Evolutionary conservation across 1,140 invertebrate species (phyloP), one percentile per base, ranked within the genome.

Genomic region (Gerris buenoi): DNA sequence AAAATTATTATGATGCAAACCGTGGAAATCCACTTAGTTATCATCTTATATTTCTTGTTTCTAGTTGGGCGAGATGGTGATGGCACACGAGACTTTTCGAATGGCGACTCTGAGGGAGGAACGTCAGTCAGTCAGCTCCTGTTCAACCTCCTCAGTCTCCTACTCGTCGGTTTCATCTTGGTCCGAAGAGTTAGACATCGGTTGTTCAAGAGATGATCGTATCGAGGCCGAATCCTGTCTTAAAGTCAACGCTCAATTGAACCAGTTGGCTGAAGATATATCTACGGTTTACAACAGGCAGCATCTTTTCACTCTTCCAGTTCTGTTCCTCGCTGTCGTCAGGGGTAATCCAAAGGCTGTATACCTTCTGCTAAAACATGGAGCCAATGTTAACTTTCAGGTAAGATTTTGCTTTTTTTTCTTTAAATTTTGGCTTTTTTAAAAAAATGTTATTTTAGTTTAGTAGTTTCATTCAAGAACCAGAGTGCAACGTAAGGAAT

Each of bases 241-340:
- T 27, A 71, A 72, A 27, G 65, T 77, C 13, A 76, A 77, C 64
- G 73, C 75, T 25, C 71, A 68, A 18, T 64, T 73, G 25, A 70
- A 68, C 69, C 66, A 59, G 75, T 68, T 66, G n/a, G 68, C 76
- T 18, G 69, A 73, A 18, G 79, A 75, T 62, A 73, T 78, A 29
- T 74, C 76, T 15, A 73, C 77, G 25, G 68, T 71, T 1, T 83
- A 83, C 74, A 79, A 77, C 0, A 72, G 77, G 5, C 79, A 80
- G 2, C 76, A 79, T 65, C 72, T 84, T 13, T 80, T 81, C 73
- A 77, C 77, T 0, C 73, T 84, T 10, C 82, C 83, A 0, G 80
- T 82, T 15, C 70, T 84, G 2, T 84, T 81, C 70, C 72, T 83
- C 14, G 82, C 82, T 0, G 80, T 82, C 0, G 79, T 79, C 14